Conservation (phyloP, 37 sponge, comb jelly and placozoan species). For the Eunapius fragilis region DNA sequence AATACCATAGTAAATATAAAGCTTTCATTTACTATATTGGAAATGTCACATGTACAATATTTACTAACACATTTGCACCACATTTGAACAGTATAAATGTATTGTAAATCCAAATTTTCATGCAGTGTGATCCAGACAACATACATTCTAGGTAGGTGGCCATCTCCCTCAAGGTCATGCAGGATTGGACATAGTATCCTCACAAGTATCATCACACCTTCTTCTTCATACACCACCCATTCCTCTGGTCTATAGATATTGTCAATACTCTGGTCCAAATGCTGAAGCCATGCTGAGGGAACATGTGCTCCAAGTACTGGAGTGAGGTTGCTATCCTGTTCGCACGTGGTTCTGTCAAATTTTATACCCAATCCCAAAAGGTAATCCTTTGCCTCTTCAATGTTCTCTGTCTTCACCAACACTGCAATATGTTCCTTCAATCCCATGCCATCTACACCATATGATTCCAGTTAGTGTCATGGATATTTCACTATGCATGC, state of each 20-base stretch:
- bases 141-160: not conserved
- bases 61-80: too few relatives aligned
- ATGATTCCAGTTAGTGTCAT: not conserved
- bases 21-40: too few relatives aligned
- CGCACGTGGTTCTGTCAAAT: not conserved
- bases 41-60: too few relatives aligned
- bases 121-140: not conserved
- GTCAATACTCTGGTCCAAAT: constrained; percentile 37
- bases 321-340: not conserved
- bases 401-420: not conserved
- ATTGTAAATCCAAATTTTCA: too few relatives aligned
- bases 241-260: constrained; percentile 56
- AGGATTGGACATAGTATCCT: not conserved
- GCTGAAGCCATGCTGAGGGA: constrained; percentile 27
- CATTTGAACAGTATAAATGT: too few relatives aligned
- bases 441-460: not conserved
- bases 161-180: not conserved
- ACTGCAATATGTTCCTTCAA: not conserved
- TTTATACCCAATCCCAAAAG: not conserved
- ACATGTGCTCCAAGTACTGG: constrained; percentile 30
- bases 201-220: not conserved
- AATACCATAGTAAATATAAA: too few relatives aligned
- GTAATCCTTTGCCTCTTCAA: not conserved
- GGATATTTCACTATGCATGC: not conserved
- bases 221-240: constrained; percentile 48